Base-by-base conservation (phyloP, 2,797 vertebrate genomes). In the Sebastes jordani region DNA sequence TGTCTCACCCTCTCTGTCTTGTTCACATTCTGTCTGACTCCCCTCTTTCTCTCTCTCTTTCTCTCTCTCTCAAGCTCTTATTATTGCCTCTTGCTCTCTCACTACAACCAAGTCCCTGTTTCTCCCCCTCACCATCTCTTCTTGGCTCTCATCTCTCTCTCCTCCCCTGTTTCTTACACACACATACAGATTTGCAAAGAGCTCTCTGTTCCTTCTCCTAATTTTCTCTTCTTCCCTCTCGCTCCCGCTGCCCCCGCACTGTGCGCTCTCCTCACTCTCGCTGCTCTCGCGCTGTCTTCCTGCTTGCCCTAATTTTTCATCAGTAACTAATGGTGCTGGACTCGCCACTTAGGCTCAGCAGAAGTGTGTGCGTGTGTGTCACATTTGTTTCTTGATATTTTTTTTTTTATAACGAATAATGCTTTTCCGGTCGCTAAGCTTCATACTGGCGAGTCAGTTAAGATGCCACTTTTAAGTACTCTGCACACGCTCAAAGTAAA, bases 261-360 rank as follows among this genome's bases (percentile, higher is more conserved):
- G 60, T 9, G 8, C 34, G 34, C 46, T 75, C 69, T 71, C 58
- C 69, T 77, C 75, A 55, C 71, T 74, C 79, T 76, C 32, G 1
- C 60, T 75, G 58, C 66, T 32, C 30, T 32, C 30, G 9, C 30
- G 30, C 8, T 32, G 30, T 79, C 82, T 82, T 79, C 80, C 81
- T 81, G 82, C 80, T 71, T 89, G 81, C 62, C 62, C 77, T 87
- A 71, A 69, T 89, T 91, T 90, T 89, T 91, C 84, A 88, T 83
- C 81, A 81, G 73, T 81, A 83, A 84, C 82, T 88, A 92, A 89
- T 85, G 86, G 66, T n/a, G 82, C 80, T 84, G 82, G 88, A 90
- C 90, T 90, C 76, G 67, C 78, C 84, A 87, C 85, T 90, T 87
- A 87, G 70, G 80, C 74, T 87, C 78, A 82, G 85, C 76, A 84